Base-by-base conservation (phyloP, 2,113 vertebrate species). In the Cyprinus carpio region DNA sequence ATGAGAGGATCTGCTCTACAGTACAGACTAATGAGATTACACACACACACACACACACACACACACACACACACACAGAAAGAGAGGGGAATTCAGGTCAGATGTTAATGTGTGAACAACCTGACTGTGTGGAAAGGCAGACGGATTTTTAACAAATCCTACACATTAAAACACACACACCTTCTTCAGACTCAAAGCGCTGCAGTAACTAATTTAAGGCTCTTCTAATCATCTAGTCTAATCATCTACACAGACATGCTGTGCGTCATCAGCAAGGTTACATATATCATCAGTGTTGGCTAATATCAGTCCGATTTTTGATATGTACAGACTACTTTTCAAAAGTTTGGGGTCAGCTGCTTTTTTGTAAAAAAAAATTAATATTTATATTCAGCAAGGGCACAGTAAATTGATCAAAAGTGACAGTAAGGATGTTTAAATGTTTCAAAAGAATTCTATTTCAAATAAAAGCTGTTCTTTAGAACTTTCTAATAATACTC, bases 91-190 rank as follows among this genome's bases (percentile, higher is more conserved):
- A 95, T 94, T 93, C 91, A 93, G 94, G 94, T 94, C 94, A 94
- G 90, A 94, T 94, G 93, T 92, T 95, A 94, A 94, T 94, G 93
- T 91, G 92, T 91, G 92, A 94, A 92, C 92, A 90, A 94, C 34
- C 67, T 40, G 18, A 71, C 31, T 12, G 67, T 71, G 31, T 40
- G 20, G 34, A 71, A 60, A 9, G 56, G 56, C 56, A 60, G 56
- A 60, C 56, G 9, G 23, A 60, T 60, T n/a, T 23, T 60, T n/a
- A 10, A 40, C 34, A 72, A 40, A 72, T 71, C 34, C 9, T 4
- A 71, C 29, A 3, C 56, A 10, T 10, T n/a, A 1, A n/a, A 9
- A 60, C 56, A 60, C 56, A n/a, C 56, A 60, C 56, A n/a, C 56
- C 18, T 20, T 20, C 56, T n/a, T 60, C 56, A 60, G 56, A n/a